Evolutionary conservation across 2,888 invertebrate genomes (phyloP).

Genomic region (Psylliodes chrysocephalus): DNA sequence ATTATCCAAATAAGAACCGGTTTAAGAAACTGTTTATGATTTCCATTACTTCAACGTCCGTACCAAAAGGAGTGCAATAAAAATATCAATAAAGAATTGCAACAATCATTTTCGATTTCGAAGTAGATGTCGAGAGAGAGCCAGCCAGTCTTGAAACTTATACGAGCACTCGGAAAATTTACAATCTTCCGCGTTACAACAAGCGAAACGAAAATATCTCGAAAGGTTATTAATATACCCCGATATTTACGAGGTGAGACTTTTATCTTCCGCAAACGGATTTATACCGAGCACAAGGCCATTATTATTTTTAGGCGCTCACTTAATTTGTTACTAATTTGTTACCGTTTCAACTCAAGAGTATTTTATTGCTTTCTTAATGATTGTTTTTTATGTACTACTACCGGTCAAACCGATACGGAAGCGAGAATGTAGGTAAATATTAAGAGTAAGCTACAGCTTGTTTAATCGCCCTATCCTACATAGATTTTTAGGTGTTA

Average conservation of each 20-base stretch:
- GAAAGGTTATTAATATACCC: conserved; percentile 12
- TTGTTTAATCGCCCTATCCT: no score
- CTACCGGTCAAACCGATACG: not conserved
- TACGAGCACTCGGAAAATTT: conserved; percentile 48
- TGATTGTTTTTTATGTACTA: not conserved
- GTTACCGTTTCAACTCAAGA: conserved; percentile 20
- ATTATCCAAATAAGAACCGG: no score
- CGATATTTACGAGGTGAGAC: conserved; percentile 17
- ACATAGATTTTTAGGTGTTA: no score
- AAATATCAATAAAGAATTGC: conserved; percentile 32
- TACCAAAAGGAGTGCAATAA: not conserved
- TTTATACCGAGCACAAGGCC: conserved; percentile 14
- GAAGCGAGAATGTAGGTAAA: no score
- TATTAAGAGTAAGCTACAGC: no score
- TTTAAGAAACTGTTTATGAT: no score
- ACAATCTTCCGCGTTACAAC: conserved; percentile 39
- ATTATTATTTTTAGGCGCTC: conserved; percentile 25
- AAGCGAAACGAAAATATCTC: conserved; percentile 29
- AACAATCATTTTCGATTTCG: conserved; percentile 52
- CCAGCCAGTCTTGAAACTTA: conserved; percentile 49
- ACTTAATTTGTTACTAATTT: conserved; percentile 25
- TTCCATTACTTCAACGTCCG: no score
- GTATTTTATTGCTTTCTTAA: conserved; percentile 29
- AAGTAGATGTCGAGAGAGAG: no score
- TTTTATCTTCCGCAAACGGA: conserved; percentile 9